Evolutionary conservation across 2,888 invertebrate genomes (phyloP), one percentile per base, ranked within the genome.

Genomic region (Lumbricus terrestris): DNA sequence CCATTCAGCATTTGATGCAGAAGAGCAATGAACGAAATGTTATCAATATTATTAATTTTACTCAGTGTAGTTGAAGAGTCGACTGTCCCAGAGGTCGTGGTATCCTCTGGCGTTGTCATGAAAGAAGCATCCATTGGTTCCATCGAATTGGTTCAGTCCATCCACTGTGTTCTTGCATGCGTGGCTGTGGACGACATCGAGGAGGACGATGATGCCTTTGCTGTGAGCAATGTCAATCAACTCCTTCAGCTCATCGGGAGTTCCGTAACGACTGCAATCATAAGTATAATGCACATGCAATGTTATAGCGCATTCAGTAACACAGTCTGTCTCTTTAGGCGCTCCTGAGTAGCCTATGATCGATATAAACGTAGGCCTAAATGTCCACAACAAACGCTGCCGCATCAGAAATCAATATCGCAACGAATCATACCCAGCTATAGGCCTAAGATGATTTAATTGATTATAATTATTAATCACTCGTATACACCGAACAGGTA

Each of bases 181-280:
- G 95, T 99, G 99, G 0, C 99, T 99, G 95, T 99, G 99, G 0
- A 99, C 99, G 88, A 99, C 97, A 95, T 99, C 99, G 29, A 99
- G 96, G 2, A 99, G 95, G 16, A 99, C 98, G 93, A 96, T 97
- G 0, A 99, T 95, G 0, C 98, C 98, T 93, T 97, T 94, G 90
- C 96, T 96, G 95, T 99, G 99, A 0, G 99, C 99, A 82, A 96
- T 96, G 95, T 99, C 99, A 90, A 99, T 96, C 94, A 99, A 96
- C 93, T 97, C 96, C 94, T 99, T 99, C 89, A 99, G 95, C 94
- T 98, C 97, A 93, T 99, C 99, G 0, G 99, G 99, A 0, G 97
- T 98, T 37, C 99, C 99, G 95, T 96, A 99, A 37, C 99, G 98
- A 95, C 98, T 98, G 94, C 82, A 94, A 38, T 20, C 37, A 16